A percentile compares a stretch with the other conserved stretches of the same genome.
Evolutionary conservation across 92 coral and sea anemone species (phyloP).

Genomic region (Porites cylindrica): DNA sequence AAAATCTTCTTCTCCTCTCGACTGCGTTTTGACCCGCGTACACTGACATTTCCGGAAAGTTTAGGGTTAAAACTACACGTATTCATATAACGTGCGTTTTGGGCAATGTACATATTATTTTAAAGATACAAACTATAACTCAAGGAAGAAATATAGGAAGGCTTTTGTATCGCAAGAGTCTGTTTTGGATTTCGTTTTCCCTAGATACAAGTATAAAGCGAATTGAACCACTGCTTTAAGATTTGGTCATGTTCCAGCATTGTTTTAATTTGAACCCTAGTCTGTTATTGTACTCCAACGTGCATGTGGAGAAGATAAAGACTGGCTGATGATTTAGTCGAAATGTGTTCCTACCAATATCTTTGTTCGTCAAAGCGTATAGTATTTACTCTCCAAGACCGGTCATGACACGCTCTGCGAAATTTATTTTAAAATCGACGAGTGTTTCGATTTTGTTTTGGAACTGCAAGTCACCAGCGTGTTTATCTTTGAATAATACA

Average conservation of each 20-base stretch:
- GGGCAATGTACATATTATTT: not conserved
- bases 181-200: conserved; percentile 30
- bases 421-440: conserved; percentile 25
- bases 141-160: not conserved
- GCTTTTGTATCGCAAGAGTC: not conserved
- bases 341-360: conserved; percentile 29
- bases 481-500: conserved; percentile 25
- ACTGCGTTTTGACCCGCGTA: conserved; percentile 29
- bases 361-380: conserved; percentile 29
- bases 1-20: conserved; percentile 8
- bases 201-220: conserved; percentile 29
- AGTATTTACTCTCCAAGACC: not conserved
- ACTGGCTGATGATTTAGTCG: not conserved
- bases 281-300: not conserved
- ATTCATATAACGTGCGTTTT: not conserved
- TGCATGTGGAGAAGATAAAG: not conserved
- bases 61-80: not conserved
- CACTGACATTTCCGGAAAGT: conserved; percentile 21
- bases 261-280: conserved; percentile 41
- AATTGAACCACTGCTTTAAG: conserved; percentile 6
- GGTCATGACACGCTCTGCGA: conserved; percentile 39
- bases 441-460: conserved; percentile 14
- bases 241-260: conserved; percentile 81
- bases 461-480: conserved; percentile 11
- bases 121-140: conserved; percentile 1